Evolutionary conservation across 2,113 vertebrate species (phyloP), one percentile per base, ranked within the genome.

Genomic region (Rutilus rutilus): DNA sequence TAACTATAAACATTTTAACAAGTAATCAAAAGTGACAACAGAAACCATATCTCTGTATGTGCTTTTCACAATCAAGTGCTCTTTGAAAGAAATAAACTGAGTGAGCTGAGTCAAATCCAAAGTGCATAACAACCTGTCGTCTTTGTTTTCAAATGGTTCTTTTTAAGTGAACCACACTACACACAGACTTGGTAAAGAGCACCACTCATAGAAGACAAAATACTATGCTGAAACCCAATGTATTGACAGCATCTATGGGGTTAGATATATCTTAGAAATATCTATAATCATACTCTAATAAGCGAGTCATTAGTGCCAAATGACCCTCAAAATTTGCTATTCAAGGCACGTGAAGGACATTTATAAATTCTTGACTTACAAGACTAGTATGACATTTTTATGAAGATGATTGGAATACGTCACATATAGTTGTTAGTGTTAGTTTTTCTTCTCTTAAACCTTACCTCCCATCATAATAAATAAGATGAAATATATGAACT

Each of bases 251-350:
- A 54, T 19, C 52, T 54, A 3, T 47, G 11, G 10, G 45, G 45
- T 12, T 47, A 47, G 45, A 47, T 47, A 2, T 33, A 33, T 33
- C 45, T 47, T 2, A 47, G 3, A 11, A 47, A 47, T 36, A 5
- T 36, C 33, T 33, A 36, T 36, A 36, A 71, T 83, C 47, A 71
- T 39, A 25, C 1, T 17, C 62, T 71, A 83, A 82, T 69, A 82
- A 57, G 30, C 1, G 64, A 83, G 30, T 57, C 45, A 83, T 57
- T 83, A 36, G 30, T 83, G 50, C 65, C 6, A 23, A 82, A 14
- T 74, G 54, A 74, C 50, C 67, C n/a, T 71, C 50, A 52, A 71
- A 30, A 83, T 73, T n/a, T 30, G 74, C 74, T 30, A 9, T 47
- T 52, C n/a, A 80, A 45, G 39, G 64, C 60, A 65, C 4, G 3